Evolutionary conservation across 2,888 invertebrate genomes (phyloP), one percentile per base, ranked within the genome.

Genomic region (Tridacna gigas): DNA sequence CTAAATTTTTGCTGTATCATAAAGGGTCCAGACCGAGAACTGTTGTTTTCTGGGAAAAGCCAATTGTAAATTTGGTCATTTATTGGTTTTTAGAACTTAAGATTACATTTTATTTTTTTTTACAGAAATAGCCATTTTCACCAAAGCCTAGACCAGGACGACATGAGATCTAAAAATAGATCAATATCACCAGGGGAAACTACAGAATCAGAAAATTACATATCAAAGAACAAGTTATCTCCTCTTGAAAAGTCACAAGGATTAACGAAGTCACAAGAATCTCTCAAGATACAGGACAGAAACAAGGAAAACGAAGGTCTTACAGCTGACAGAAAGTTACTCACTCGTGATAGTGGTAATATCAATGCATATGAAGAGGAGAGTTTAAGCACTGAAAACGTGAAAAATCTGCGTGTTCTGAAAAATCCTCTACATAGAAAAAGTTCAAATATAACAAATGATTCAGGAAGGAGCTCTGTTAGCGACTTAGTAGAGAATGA

Each of bases 71-170:
- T 37, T 37, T 37, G 37, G 37, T 37, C 7, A 7, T 4, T 37
- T 37, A 7, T 37, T 37, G 37, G 37, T 4, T 37, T 37, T 37
- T 2, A 37, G 7, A 37, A 37, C 37, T 37, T 37, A n/a, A n/a
- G n/a, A n/a, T n/a, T 37, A 4, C 37, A 37, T 4, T 37, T 51
- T 69, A 28, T 76, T 60, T 74, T 63, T 79, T 67, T 28, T 87
- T 88, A 65, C 91, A 92, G 92, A 83, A 92, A 91, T 88, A 91
- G 91, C 80, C 91, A 90, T 83, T 89, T 91, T 78, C 90, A 91
- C 76, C 89, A 90, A 74, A 84, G 88, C 56, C 87, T 89, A 69
- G 91, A 90, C 66, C 76, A 81, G 48, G 90, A 89, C 18, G 90
- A 89, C 74, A 89, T 90, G 88, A 87, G 80, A 86, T 86, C 88